phyloP scores from a whole-genome alignment of 2,113 vertebrate genomes.

The Hemibagrus wyckioides region DNA sequence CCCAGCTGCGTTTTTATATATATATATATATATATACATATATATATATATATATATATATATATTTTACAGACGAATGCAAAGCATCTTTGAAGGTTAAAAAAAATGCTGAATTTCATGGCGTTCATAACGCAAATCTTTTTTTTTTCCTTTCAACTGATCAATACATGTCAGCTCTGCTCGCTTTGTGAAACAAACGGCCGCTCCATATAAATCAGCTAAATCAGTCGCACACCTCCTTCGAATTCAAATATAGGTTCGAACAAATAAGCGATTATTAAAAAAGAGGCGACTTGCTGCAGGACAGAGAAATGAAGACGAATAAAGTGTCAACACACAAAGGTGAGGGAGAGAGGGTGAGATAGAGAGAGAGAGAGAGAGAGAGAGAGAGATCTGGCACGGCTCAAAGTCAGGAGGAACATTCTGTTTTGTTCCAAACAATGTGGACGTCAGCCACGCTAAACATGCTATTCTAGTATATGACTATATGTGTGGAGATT shows the following conservation, averaged over 20 bases:
- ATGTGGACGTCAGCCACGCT: neutral
- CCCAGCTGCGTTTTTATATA: slow-evolving; percentile 6
- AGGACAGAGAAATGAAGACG: slow-evolving; percentile 29
- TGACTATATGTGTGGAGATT: slow-evolving; percentile 40
- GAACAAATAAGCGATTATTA: slow-evolving; percentile 36
- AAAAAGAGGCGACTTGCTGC: slow-evolving; percentile 31
- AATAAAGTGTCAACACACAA: slow-evolving; percentile 15
- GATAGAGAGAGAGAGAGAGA: neutral
- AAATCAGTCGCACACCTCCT: slow-evolving; percentile 33
- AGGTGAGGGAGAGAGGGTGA: neutral
- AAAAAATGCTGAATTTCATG: slow-evolving; percentile 77
- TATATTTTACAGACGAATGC: slow-evolving; percentile 75
- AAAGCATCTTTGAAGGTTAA: slow-evolving; percentile 77
- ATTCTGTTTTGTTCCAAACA: slow-evolving; percentile 28
- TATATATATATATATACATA: too few relatives aligned
- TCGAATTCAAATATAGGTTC: slow-evolving; percentile 34
- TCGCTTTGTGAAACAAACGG: slow-evolving; percentile 62
- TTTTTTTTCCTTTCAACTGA: slow-evolving; percentile 51
- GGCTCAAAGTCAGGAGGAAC: slow-evolving; percentile 17
- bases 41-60: slow-evolving; percentile 73
- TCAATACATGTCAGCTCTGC: slow-evolving; percentile 70
- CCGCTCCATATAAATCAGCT: slow-evolving; percentile 50
- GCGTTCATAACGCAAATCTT: slow-evolving; percentile 69
- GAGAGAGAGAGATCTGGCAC: neutral
- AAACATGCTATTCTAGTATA: slow-evolving; percentile 32